Percentiles rank a stretch among this genome's conserved stretches.
These are phyloP conservation scores for Phoronis australis DNA, from an alignment of 2,888 invertebrate species.

Conservation along the genomic window DNA sequence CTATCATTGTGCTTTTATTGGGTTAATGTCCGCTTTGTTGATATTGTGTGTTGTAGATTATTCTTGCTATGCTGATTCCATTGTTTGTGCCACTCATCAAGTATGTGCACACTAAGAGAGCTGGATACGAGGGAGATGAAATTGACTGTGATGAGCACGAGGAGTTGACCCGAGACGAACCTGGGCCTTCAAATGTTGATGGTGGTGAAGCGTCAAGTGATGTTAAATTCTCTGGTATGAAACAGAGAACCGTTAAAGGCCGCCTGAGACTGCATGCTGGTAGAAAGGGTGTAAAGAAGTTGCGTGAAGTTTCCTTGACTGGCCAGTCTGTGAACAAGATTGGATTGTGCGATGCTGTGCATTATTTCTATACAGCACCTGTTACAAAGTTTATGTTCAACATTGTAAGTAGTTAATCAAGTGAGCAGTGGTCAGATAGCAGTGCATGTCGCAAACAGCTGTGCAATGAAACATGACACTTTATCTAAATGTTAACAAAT, in stretches of 20 bases:
- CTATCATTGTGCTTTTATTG: too few species aligned
- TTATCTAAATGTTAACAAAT: too few species aligned
- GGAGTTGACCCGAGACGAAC: conserved; percentile 18
- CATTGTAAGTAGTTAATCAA: conserved; percentile 26
- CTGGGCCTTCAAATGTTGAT: too few species aligned
- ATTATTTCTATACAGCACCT: conserved; percentile 48
- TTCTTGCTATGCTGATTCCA: conserved; percentile 31
- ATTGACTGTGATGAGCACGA: conserved; percentile 15
- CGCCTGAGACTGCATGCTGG: too few species aligned
- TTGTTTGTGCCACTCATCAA: conserved; percentile 37
- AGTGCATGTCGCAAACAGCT: too few species aligned
- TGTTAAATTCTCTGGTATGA: too few species aligned
- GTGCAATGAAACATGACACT: too few species aligned
- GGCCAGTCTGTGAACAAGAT: too few species aligned
- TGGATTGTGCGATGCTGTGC: conserved; percentile 30
- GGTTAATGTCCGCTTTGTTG: not conserved
- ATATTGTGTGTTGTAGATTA: conserved; percentile 27
- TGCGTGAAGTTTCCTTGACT: conserved; percentile 26
- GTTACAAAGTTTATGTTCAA: conserved; percentile 45
- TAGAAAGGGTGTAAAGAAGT: too few species aligned
- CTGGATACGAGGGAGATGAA: conserved; percentile 8
- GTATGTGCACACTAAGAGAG: conserved; percentile 24
- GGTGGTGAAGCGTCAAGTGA: too few species aligned
- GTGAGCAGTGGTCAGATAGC: too few species aligned
- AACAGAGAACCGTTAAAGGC: too few species aligned